Evolutionary conservation across 2,113 vertebrate genomes (phyloP).

Genomic region (Maylandia zebra): DNA sequence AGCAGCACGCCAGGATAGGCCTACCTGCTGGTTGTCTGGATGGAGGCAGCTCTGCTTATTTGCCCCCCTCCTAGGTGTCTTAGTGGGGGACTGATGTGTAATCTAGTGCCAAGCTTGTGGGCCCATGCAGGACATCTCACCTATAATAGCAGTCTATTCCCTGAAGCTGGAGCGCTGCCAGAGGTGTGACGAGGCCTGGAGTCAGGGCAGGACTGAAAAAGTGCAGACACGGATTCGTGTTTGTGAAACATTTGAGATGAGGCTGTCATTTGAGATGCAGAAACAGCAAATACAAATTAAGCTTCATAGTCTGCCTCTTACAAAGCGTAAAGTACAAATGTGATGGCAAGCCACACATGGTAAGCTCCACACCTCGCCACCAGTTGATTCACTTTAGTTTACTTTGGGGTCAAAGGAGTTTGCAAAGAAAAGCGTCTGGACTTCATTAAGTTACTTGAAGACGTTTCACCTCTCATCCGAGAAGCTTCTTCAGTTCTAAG

Average conservation of each 20-base stretch:
- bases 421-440: too few relatives aligned
- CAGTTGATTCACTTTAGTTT: not conserved
- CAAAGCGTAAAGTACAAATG: not conserved
- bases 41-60: not conserved
- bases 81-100: slow-evolving; percentile 37
- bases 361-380: not conserved
- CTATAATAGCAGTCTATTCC: slow-evolving; percentile 42
- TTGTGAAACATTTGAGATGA: not conserved
- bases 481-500: too few relatives aligned
- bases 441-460: too few relatives aligned
- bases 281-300: not conserved
- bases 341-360: not conserved
- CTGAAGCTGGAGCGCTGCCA: slow-evolving; percentile 23
- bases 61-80: slow-evolving; percentile 7
- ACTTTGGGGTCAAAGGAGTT: not conserved
- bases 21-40: not conserved
- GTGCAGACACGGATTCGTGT: not conserved
- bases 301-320: not conserved
- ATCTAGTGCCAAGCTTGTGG: slow-evolving; percentile 44
- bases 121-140: slow-evolving; percentile 56
- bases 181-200: slow-evolving; percentile 24
- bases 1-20: not conserved
- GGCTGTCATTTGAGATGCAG: not conserved
- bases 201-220: not conserved
- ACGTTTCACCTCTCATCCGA: too few relatives aligned